Conservation (phyloP, 2,888 invertebrate genomes). For the Metalampra italica region DNA sequence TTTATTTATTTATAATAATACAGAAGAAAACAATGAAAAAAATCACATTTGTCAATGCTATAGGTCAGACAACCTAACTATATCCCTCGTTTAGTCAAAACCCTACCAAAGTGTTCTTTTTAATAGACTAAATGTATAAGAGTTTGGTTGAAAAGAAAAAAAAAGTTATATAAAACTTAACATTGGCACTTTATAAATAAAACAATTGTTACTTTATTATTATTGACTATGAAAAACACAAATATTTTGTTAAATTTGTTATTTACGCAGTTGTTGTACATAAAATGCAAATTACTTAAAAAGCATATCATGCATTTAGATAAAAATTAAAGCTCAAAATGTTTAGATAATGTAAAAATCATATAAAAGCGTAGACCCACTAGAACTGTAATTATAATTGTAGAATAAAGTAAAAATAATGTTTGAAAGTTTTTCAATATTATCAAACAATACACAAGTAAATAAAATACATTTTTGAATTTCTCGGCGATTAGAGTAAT, state of each 20-base stretch:
- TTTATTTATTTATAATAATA: constrained; percentile 7
- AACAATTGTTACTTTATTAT: constrained; percentile 19
- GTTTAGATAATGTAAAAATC: constrained; percentile 38
- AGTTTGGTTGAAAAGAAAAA: constrained; percentile 10
- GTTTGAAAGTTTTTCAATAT: constrained; percentile 12
- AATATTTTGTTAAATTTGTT: constrained; percentile 61
- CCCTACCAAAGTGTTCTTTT: constrained; percentile 24
- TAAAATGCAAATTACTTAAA: constrained; percentile 32
- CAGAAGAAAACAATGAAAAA: no score
- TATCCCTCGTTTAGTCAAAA: constrained; percentile 18
- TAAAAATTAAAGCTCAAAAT: constrained; percentile 51
- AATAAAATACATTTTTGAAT: neutral
- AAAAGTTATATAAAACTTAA: constrained; percentile 16
- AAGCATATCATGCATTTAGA: constrained; percentile 61
- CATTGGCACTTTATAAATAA: constrained; percentile 19
- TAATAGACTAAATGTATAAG: constrained; percentile 17
- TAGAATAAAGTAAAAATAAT: constrained; percentile 8
- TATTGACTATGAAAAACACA: constrained; percentile 23
- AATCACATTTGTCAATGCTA: no score
- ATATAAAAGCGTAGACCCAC: constrained; percentile 31
- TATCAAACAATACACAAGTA: neutral
- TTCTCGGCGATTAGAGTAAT: neutral
- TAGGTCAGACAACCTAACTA: neutral
- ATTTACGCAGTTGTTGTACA: constrained; percentile 51
- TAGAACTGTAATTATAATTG: constrained; percentile 27